Evolutionary conservation across 2,113 vertebrate genomes (phyloP), one percentile per base, ranked within the genome.

Genomic region (Cariama cristata): DNA sequence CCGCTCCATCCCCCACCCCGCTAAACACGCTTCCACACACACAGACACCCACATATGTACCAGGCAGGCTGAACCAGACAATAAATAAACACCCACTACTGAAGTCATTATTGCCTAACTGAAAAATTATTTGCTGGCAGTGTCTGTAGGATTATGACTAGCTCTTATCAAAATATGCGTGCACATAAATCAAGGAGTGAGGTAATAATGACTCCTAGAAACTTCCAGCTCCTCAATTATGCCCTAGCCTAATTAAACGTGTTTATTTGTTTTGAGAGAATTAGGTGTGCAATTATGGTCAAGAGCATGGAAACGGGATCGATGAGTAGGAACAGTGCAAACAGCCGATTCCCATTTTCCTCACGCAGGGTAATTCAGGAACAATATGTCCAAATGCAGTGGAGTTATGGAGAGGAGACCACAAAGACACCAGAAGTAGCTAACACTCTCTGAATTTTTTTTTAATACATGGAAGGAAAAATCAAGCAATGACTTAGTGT

Each of bases 21-120:
- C 83, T 21, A 18, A 87, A 95, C 91, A 91, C 42, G 0, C 80
- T 96, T 69, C 77, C 93, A 95, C 94, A 91, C 92, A 97, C 95
- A 97, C 74, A 93, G 96, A 96, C 93, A 89, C 94, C 97, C 95
- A 95, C 96, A 56, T 96, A 85, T 87, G 95, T 96, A 94, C 93
- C 95, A 95, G 96, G 95, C 95, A 88, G 93, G 89, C 95, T 96
- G 95, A 97, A 96, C 96, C 97, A 97, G 97, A 97, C 94, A 97
- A 97, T 97, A 97, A 97, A 97, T 94, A 96, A 96, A 97, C 97
- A 97, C 95, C 95, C 96, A 97, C 96, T 60, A 95, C 97, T 97
- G 94, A 96, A 97, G 95, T 97, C 97, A 96, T 97, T 97, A 96
- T 97, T 97, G 95, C 97, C 97, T 97, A 97, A 97, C 95, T 94